Evolutionary conservation across 2,888 invertebrate genomes (phyloP).

Genomic region (Cephus sareptanus): DNA sequence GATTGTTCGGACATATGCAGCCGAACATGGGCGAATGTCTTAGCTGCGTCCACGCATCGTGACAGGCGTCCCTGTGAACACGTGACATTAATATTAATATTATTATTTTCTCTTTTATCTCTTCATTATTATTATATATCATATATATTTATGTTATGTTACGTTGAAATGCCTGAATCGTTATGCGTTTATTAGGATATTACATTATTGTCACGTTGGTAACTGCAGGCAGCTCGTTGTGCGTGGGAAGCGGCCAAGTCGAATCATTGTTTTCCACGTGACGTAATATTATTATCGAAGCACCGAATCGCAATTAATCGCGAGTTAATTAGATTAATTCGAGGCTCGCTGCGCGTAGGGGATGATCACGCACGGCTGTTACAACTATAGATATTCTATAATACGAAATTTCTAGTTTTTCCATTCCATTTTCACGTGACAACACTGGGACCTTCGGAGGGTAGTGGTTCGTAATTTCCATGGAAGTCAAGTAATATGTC

Average conservation of each 20-base stretch:
- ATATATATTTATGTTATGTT: too few species aligned
- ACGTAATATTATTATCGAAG: neutral
- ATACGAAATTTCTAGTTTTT: neutral
- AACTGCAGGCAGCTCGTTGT: neutral
- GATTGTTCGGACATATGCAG: constrained; percentile 91
- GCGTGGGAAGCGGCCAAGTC: neutral
- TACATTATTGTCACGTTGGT: neutral
- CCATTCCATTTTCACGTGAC: neutral
- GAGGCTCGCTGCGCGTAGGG: neutral
- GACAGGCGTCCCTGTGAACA: constrained; percentile 80
- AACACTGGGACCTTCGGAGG: neutral
- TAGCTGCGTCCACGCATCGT: constrained; percentile 88
- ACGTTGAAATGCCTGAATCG: neutral
- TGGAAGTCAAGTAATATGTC: too few species aligned
- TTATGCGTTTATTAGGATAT: neutral
- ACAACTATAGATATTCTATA: neutral
- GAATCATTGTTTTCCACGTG: neutral
- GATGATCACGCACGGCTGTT: neutral
- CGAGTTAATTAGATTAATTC: neutral
- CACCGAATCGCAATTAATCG: neutral
- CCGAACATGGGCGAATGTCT: constrained; percentile 91
- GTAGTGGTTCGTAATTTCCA: neutral
- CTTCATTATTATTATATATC: neutral
- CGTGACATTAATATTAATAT: neutral
- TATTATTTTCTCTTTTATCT: too few species aligned